Conservation (phyloP, 2,113 vertebrate species). For the Burhinus bistriatus region DNA sequence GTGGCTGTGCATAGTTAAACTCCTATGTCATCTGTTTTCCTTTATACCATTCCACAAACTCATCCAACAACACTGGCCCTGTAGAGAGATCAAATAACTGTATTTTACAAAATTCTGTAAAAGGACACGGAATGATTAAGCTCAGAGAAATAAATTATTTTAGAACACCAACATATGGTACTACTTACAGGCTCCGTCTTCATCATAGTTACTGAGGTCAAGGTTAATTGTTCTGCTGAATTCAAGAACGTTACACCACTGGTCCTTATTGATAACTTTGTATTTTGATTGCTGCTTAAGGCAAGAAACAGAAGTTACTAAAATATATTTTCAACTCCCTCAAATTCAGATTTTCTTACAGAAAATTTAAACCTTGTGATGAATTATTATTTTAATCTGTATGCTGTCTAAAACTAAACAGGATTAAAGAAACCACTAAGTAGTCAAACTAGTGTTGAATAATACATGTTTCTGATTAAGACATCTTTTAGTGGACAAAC, state of each 20-base stretch:
- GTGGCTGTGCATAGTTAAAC: constrained; percentile 74
- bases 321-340: not conserved
- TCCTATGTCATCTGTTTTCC: constrained; percentile 96
- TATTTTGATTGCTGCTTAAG: constrained; percentile 95
- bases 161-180: not conserved
- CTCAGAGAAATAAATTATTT: not conserved
- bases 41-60: constrained; percentile 99
- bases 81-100: constrained; percentile 42
- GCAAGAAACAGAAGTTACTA: constrained; percentile 52
- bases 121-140: not conserved
- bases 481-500: not conserved
- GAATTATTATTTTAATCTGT: not conserved
- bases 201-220: constrained; percentile 99
- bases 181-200: constrained; percentile 97
- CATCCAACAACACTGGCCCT: constrained; percentile 99
- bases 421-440: not conserved
- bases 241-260: constrained; percentile 99
- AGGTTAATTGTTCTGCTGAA: constrained; percentile 99
- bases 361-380: not conserved
- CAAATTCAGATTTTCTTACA: not conserved
- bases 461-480: not conserved
- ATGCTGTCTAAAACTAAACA: not conserved
- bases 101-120: constrained; percentile 14
- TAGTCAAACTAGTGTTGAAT: not conserved
- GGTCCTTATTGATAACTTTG: constrained; percentile 99